A percentile compares a stretch with the other conserved stretches of the same genome.
Evolutionary conservation across 2,888 invertebrate species (phyloP).

Genomic region (Protula sp.): DNA sequence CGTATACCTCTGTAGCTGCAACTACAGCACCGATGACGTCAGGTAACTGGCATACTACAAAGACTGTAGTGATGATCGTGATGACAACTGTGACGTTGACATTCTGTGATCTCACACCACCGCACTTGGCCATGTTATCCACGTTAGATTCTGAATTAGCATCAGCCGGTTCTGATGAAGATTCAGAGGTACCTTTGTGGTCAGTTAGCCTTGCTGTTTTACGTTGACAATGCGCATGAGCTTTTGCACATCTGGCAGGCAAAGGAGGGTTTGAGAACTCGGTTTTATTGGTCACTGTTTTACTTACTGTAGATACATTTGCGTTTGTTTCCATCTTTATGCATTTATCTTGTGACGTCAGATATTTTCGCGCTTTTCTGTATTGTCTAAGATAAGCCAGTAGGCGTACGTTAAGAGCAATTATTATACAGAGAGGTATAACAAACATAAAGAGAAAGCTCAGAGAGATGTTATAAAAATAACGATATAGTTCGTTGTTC

Average conservation of each 20-base stretch:
- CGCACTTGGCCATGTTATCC: too few relatives aligned
- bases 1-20: constrained; percentile 1
- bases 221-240: neutral
- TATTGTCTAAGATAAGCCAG: constrained; percentile 2
- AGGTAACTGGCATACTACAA: constrained; percentile 11
- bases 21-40: constrained; percentile 12
- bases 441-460: constrained; percentile 9
- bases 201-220: too few relatives aligned
- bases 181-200: too few relatives aligned
- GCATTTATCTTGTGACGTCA: too few relatives aligned
- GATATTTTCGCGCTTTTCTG: neutral
- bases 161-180: too few relatives aligned
- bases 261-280: too few relatives aligned
- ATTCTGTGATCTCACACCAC: neutral
- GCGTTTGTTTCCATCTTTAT: too few relatives aligned
- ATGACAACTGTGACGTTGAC: constrained; percentile 6
- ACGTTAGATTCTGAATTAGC: too few relatives aligned
- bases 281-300: neutral
- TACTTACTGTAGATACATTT: too few relatives aligned
- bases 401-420: constrained; percentile 6
- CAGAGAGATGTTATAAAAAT: constrained; percentile 9
- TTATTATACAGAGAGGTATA: constrained; percentile 6
- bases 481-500: constrained; percentile 7
- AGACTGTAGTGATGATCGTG: constrained; percentile 10
- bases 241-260: too few relatives aligned